phyloP scores from a whole-genome alignment of 2,113 vertebrate species.

The Chauna torquata region DNA sequence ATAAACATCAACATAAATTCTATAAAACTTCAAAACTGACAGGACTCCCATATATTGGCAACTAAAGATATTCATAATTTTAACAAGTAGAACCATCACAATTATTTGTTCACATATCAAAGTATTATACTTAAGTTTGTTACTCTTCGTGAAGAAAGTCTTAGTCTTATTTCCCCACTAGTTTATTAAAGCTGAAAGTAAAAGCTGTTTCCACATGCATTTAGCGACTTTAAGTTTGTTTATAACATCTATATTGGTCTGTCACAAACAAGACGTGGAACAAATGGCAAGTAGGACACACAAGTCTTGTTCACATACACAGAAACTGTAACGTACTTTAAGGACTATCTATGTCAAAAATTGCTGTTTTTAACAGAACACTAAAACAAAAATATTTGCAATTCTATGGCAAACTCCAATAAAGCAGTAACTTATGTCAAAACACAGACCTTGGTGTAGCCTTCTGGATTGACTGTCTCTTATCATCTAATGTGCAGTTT shows the following conservation, averaged over 20 bases:
- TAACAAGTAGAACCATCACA: not conserved
- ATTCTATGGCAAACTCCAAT: not conserved
- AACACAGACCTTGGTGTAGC: slow-evolving; percentile 86
- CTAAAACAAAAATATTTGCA: not conserved
- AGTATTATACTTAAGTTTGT: not conserved
- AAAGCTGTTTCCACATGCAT: not conserved
- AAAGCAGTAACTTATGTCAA: not conserved
- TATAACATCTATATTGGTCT: not conserved
- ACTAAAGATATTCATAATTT: not conserved
- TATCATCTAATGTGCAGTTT: slow-evolving; percentile 93
- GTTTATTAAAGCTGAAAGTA: not conserved
- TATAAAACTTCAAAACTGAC: not conserved
- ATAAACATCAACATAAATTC: not conserved
- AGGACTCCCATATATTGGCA: not conserved
- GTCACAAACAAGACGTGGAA: not conserved
- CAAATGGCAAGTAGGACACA: not conserved
- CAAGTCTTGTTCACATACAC: not conserved
- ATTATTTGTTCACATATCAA: not conserved
- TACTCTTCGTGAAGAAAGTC: not conserved
- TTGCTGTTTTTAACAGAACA: not conserved
- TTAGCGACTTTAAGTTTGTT: not conserved
- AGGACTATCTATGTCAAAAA: not conserved
- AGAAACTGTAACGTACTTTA: not conserved
- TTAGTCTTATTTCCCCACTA: not conserved
- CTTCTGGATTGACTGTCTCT: slow-evolving; percentile 86